Evolutionary conservation across 1,140 invertebrate species (phyloP), one percentile per base, ranked within the genome.

Genomic region (Eubasilissa regina): DNA sequence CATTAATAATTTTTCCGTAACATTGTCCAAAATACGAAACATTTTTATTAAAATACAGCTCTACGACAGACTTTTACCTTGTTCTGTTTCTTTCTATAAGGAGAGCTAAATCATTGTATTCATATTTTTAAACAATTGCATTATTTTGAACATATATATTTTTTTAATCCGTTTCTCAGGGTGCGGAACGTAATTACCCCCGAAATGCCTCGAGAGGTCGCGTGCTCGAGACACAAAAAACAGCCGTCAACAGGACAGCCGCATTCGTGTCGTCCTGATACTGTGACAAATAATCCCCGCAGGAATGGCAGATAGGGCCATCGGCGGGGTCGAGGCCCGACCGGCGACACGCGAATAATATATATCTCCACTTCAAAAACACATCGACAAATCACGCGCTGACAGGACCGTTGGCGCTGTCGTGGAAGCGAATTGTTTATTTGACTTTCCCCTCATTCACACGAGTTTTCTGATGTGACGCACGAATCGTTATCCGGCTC

Each of bases 141-240:
- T n/a, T n/a, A n/a, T n/a, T n/a, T n/a, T n/a, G n/a, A n/a, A n/a
- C 25, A 35, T 35, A 35, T 3, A 35, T 35, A 35, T 35, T 35
- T 35, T n/a, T 35, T 35, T 6, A 6, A 3, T 35, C 6, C 1
- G 25, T 1, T 51, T 51, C 11, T 45, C 44, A 9, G 0, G 64
- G 35, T 19, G n/a, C 3, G 12, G 44, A 68, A 68, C 64, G 64
- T 45, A 17, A 68, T 0, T 68, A 44, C 44, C 19, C 64, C 43
- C n/a, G 45, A 62, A 68, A 68, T 44, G 45, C 64, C 64, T 68
- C 35, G 45, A 68, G 4, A 45, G 35, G 64, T 68, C 64, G 64
- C 64, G 64, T 68, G 64, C 64, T 68, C 11, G n/a, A 47, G 43
- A 45, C 43, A 68, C 64, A 68, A 68, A 68, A 68, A 68, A 68